A percentile compares a stretch with the other conserved stretches of the same genome.
These are phyloP conservation scores for Leptodactylus fallax DNA, from an alignment of 2,797 vertebrate species.

Conservation along the genomic window DNA sequence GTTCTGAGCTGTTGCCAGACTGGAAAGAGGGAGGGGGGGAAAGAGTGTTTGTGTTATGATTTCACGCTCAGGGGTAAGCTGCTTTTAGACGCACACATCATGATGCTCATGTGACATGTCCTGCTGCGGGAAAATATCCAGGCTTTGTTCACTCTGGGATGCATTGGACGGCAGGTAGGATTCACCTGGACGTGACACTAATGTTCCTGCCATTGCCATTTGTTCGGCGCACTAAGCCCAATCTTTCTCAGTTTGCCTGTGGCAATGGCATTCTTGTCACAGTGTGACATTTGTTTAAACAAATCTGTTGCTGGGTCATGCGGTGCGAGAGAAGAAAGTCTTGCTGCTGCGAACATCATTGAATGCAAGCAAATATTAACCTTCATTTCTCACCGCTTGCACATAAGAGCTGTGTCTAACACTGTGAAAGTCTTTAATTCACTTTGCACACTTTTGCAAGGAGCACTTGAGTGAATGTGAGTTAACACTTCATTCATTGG, in stretches of 20 bases:
- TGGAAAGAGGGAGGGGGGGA: constrained; percentile 4
- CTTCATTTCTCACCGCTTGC: background rate
- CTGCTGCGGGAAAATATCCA: constrained; percentile 56
- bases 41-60: constrained; percentile 57
- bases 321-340: constrained; percentile 35
- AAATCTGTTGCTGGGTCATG: constrained; percentile 20
- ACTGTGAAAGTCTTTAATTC: background rate
- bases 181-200: constrained; percentile 49
- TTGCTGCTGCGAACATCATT: constrained; percentile 10
- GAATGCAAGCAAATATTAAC: background rate
- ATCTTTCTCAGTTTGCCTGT: constrained; percentile 14
- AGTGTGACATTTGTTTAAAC: constrained; percentile 48
- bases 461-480: too few relatives aligned
- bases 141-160: constrained; percentile 51
- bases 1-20: constrained; percentile 59
- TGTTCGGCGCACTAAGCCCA: background rate
- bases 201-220: constrained; percentile 19
- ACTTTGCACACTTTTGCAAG: too few relatives aligned
- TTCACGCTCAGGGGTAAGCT: constrained; percentile 62
- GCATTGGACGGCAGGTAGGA: constrained; percentile 51
- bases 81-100: constrained; percentile 62
- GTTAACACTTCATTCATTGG: background rate
- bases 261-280: constrained; percentile 56
- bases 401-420: background rate
- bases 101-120: constrained; percentile 61